Conservation (phyloP, 2,888 invertebrate species). For the Seira sanloemensis region DNA sequence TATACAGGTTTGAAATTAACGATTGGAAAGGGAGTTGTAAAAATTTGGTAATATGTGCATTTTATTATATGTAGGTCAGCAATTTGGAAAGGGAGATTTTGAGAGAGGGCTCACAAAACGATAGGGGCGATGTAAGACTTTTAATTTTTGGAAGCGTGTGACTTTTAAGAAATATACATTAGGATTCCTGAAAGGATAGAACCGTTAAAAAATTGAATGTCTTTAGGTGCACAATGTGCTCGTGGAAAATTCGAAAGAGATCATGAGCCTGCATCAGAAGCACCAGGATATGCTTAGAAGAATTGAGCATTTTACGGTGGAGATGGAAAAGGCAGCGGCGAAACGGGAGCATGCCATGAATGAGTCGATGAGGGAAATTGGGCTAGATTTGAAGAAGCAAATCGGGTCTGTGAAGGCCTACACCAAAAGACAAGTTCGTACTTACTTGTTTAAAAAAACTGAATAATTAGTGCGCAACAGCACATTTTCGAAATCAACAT, state of each 20-base stretch:
- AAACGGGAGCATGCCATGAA: slow-evolving; percentile 37
- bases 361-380: slow-evolving; percentile 29
- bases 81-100: slow-evolving; percentile 35
- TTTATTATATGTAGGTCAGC: slow-evolving; percentile 30
- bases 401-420: slow-evolving; percentile 30
- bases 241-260: slow-evolving; percentile 31
- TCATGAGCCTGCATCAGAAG: slow-evolving; percentile 32
- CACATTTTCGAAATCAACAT: too few relatives aligned
- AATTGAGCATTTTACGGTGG: slow-evolving; percentile 35
- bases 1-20: too few relatives aligned
- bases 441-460: background rate
- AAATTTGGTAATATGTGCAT: too few relatives aligned
- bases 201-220: too few relatives aligned
- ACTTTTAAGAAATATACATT: too few relatives aligned
- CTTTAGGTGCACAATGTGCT: slow-evolving; percentile 46
- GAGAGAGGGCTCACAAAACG: background rate
- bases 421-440: slow-evolving; percentile 31
- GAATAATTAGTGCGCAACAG: too few relatives aligned
- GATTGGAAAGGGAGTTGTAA: too few relatives aligned
- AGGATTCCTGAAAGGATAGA: too few relatives aligned
- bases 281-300: slow-evolving; percentile 43
- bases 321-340: slow-evolving; percentile 35
- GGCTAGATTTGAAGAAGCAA: slow-evolving; percentile 22
- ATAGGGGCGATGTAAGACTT: slow-evolving; percentile 33
- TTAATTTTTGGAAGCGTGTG: too few relatives aligned